Conservation (phyloP, 1,140 invertebrate genomes). For the Polyergus mexicanus region DNA sequence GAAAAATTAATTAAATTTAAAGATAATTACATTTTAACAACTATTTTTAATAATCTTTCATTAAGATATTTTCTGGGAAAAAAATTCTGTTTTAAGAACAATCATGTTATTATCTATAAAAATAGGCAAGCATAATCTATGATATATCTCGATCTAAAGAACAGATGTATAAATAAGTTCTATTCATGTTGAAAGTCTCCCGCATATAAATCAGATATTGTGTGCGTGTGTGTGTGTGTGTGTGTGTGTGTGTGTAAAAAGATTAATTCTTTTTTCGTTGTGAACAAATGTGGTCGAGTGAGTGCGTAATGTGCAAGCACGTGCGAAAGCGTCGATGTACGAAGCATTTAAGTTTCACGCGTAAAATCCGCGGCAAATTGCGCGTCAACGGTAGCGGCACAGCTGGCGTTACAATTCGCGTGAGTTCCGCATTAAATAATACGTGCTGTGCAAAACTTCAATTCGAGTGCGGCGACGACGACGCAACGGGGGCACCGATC, state of each 20-base stretch:
- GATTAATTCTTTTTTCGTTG: not conserved
- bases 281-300: not conserved
- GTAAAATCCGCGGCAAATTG: slow-evolving; percentile 61
- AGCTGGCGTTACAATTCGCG: slow-evolving; percentile 77
- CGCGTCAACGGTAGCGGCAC: slow-evolving; percentile 62
- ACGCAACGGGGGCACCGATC: slow-evolving; percentile 38
- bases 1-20: slow-evolving; percentile 18
- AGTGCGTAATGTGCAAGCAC: slow-evolving; percentile 41
- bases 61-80: not conserved
- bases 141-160: not conserved
- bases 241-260: not conserved
- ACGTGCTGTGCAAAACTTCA: slow-evolving; percentile 61
- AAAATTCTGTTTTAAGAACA: not conserved
- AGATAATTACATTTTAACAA: not conserved
- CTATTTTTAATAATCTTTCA: not conserved
- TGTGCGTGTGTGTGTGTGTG: too few species aligned
- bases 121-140: not conserved
- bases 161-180: not conserved
- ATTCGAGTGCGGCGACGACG: slow-evolving; percentile 4
- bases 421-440: slow-evolving; percentile 76
- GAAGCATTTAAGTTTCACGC: slow-evolving; percentile 71
- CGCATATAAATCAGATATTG: not conserved
- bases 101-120: not conserved
- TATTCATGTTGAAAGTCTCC: slow-evolving; percentile 12
- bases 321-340: slow-evolving; percentile 58